Conservation (phyloP, 2,888 invertebrate species). For the Athalia cordata region DNA sequence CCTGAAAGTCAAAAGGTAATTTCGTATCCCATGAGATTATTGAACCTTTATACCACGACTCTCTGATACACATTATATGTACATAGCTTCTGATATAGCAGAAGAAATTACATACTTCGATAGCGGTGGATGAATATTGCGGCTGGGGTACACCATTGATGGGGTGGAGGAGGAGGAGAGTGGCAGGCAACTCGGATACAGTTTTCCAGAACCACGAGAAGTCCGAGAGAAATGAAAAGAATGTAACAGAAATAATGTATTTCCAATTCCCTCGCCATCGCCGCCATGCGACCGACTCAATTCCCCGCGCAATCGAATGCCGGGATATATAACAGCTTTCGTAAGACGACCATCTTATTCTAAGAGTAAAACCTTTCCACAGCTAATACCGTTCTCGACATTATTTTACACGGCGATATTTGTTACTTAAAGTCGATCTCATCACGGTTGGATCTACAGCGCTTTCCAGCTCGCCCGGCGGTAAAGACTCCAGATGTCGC, state of each 20-base stretch:
- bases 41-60: no score
- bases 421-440: background rate
- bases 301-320: conserved; percentile 38
- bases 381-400: no score
- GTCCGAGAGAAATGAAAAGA: conserved; percentile 29
- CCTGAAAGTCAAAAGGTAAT: no score
- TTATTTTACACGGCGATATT: no score
- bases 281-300: conserved; percentile 27
- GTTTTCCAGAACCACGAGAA: conserved; percentile 14
- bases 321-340: background rate
- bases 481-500: no score
- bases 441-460: no score
- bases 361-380: background rate
- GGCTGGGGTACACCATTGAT: background rate
- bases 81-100: background rate
- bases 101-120: conserved; percentile 26
- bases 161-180: background rate
- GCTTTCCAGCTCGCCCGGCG: no score
- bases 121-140: conserved; percentile 16
- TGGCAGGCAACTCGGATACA: background rate
- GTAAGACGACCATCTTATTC: conserved; percentile 11
- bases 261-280: conserved; percentile 29
- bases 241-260: conserved; percentile 35
- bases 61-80: background rate
- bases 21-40: no score